Conservation (phyloP, 2,113 vertebrate genomes). For the Prunella fulvescens region DNA sequence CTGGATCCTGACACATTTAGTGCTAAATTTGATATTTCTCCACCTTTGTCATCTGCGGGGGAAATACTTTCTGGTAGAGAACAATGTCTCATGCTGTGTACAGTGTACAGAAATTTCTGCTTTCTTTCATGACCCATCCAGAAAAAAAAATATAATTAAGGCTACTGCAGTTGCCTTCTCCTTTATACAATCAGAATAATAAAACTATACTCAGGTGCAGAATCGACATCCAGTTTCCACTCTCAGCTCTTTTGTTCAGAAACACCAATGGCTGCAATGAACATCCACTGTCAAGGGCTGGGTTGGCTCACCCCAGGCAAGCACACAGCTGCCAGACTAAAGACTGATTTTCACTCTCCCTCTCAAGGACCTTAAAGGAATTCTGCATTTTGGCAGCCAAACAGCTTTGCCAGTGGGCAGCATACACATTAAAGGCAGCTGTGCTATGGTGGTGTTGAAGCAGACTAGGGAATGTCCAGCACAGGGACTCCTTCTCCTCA, state of each 20-base stretch:
- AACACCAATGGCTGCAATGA: not conserved
- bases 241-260: not conserved
- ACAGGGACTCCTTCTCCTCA: not conserved
- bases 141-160: not conserved
- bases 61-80: not conserved
- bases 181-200: not conserved
- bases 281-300: not conserved
- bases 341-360: not conserved
- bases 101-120: not conserved
- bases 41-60: not conserved
- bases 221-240: not conserved
- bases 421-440: accelerated
- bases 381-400: not conserved
- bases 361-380: not conserved
- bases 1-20: not conserved
- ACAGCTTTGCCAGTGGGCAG: not conserved
- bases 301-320: not conserved
- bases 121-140: not conserved
- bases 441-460: not conserved
- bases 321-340: not conserved
- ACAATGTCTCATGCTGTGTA: accelerated
- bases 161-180: not conserved
- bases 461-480: not conserved
- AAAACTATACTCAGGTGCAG: not conserved
- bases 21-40: not conserved